phyloP scores from a whole-genome alignment of 2,113 vertebrate genomes.

The Origma solitaria region DNA sequence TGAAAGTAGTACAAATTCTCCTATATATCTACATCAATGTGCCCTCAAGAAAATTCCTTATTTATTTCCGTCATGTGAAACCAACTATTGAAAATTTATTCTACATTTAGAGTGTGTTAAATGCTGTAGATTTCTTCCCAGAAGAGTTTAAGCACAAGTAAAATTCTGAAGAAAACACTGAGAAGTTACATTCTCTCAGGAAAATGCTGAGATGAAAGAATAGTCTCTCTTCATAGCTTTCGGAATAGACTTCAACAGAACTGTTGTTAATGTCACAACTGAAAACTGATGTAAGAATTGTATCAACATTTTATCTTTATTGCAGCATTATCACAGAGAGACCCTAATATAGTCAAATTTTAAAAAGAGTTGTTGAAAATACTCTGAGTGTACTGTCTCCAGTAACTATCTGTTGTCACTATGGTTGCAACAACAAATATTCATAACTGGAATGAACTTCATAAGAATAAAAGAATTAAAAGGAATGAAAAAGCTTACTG shows the following conservation, averaged over 20 bases:
- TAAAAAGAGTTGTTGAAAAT: background rate
- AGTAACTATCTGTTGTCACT: background rate
- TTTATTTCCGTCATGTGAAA: background rate
- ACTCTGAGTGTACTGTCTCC: background rate
- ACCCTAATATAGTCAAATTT: background rate
- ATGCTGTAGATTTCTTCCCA: background rate
- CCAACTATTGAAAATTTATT: background rate
- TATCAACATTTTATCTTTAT: background rate
- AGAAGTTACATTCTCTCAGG: background rate
- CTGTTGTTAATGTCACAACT: background rate
- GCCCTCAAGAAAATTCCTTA: background rate
- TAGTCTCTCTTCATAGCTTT: background rate
- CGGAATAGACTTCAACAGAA: background rate
- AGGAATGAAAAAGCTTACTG: constrained; percentile 26
- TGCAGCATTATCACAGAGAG: background rate
- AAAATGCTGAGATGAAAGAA: background rate
- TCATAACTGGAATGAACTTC: background rate
- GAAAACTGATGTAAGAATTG: background rate
- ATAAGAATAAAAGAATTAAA: constrained; percentile 9
- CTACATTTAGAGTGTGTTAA: background rate
- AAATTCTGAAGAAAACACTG: background rate
- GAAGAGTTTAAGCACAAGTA: background rate
- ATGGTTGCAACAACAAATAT: constrained; percentile 43
- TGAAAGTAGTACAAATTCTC: background rate
- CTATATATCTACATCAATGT: background rate